A percentile compares a stretch with the other conserved stretches of the same genome.
These are phyloP conservation scores for Scotopteryx bipunctaria DNA, from an alignment of 2,888 invertebrate genomes.

Conservation along the genomic window DNA sequence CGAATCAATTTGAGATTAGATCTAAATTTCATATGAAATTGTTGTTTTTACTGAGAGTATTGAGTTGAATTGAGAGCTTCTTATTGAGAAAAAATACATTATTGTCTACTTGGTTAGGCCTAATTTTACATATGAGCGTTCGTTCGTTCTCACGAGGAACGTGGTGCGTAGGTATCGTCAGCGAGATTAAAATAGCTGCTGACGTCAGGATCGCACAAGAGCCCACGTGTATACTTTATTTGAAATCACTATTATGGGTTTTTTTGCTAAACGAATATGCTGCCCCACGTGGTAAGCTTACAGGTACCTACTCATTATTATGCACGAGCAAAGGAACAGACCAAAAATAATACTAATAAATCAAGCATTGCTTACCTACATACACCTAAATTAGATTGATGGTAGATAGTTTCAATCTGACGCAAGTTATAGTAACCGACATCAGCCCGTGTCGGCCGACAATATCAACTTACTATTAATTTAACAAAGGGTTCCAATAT, in stretches of 20 bases:
- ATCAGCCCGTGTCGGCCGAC: constrained; percentile 34
- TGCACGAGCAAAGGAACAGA: no score
- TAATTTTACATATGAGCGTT: no score
- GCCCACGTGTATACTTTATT: no score
- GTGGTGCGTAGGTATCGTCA: no score
- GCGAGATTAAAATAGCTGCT: no score
- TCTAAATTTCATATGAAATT: constrained; percentile 63
- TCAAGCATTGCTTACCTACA: not conserved
- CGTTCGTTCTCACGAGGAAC: no score
- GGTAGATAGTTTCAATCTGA: constrained; percentile 15
- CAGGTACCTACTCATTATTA: no score
- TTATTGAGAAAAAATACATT: not conserved
- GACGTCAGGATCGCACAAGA: no score
- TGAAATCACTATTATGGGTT: no score
- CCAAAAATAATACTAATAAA: not conserved
- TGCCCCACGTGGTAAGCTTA: no score
- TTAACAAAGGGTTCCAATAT: constrained; percentile 55
- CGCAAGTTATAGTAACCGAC: constrained; percentile 18
- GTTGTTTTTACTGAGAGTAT: constrained; percentile 29
- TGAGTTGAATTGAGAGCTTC: constrained; percentile 3
- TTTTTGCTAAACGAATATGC: no score
- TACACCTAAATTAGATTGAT: constrained; percentile 13
- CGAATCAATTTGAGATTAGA: constrained; percentile 73
- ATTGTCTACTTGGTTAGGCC: no score
- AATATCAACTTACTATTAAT: constrained; percentile 47